phyloP scores from a whole-genome alignment of 1,140 invertebrate species.

The Drosophila baimaii region DNA sequence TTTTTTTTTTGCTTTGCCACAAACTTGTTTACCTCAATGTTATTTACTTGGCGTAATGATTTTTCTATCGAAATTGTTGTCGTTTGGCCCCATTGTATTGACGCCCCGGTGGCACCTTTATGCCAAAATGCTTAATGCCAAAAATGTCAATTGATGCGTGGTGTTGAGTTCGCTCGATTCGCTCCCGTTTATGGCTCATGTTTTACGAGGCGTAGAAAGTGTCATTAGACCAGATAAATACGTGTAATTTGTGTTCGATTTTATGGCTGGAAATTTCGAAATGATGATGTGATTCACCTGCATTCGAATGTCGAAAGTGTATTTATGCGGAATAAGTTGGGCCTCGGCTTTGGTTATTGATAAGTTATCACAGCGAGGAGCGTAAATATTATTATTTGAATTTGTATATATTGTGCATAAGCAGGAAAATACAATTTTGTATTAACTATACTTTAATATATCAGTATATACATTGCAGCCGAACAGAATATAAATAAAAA shows the following conservation, averaged over 20 bases:
- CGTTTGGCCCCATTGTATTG: constrained; percentile 28
- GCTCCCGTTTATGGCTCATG: constrained; percentile 51
- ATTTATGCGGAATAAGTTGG: background rate
- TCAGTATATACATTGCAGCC: too few relatives aligned
- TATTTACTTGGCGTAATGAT: constrained; percentile 65
- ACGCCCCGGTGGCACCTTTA: constrained; percentile 44
- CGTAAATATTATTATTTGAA: background rate
- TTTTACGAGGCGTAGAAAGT: constrained; percentile 71
- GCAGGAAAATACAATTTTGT: background rate
- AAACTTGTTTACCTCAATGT: constrained; percentile 60
- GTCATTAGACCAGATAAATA: constrained; percentile 61
- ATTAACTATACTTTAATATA: too few relatives aligned
- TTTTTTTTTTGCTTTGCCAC: constrained; percentile 13
- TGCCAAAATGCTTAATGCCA: constrained; percentile 32
- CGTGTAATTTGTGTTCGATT: constrained; percentile 32
- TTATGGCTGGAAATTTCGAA: constrained; percentile 33
- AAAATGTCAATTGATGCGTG: constrained; percentile 54
- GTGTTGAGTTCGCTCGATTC: constrained; percentile 19
- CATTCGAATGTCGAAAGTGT: constrained; percentile 6
- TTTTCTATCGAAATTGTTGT: constrained; percentile 58
- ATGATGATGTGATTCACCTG: constrained; percentile 24
- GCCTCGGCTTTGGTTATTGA: background rate
- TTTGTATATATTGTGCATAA: background rate
- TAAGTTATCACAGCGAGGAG: background rate
- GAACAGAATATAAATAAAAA: too few relatives aligned